Conservation (phyloP, 2,113 vertebrate species). For the Mystacornis crossleyi region DNA sequence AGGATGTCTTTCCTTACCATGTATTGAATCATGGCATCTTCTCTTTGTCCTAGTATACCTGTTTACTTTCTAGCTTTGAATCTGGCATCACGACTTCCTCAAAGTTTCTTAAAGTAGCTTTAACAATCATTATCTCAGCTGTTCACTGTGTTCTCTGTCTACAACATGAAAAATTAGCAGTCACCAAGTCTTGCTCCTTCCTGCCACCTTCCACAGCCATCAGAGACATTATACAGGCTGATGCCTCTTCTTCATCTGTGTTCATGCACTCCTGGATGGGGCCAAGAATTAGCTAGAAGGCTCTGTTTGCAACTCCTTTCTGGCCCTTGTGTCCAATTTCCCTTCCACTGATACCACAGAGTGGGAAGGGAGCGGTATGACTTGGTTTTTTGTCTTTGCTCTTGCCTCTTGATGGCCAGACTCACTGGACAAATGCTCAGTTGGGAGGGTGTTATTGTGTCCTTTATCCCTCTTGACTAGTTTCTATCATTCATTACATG, state of each 20-base stretch:
- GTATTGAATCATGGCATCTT: not conserved
- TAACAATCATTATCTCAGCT: not conserved
- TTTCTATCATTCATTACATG: not conserved
- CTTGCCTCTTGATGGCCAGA: not conserved
- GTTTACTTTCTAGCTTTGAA: not conserved
- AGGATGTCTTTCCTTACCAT: not conserved
- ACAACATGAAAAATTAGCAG: not conserved
- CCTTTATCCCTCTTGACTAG: not conserved
- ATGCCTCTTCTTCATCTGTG: not conserved
- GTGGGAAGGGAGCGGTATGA: not conserved
- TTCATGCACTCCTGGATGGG: not conserved
- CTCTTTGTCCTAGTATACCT: not conserved
- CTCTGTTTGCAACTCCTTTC: not conserved
- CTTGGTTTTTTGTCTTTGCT: accelerated
- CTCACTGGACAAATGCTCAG: not conserved
- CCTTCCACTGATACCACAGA: not conserved
- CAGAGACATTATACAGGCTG: not conserved
- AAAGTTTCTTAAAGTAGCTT: not conserved
- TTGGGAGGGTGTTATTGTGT: not conserved
- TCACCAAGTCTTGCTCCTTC: not conserved
- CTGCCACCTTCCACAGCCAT: not conserved
- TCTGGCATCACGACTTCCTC: not conserved
- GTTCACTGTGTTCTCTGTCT: not conserved
- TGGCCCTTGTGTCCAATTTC: not conserved
- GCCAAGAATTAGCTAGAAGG: not conserved